A percentile compares a stretch with the other conserved stretches of the same genome.
Conservation (phyloP, 2,888 invertebrate genomes). For the Drosophila paranaensis region DNA sequence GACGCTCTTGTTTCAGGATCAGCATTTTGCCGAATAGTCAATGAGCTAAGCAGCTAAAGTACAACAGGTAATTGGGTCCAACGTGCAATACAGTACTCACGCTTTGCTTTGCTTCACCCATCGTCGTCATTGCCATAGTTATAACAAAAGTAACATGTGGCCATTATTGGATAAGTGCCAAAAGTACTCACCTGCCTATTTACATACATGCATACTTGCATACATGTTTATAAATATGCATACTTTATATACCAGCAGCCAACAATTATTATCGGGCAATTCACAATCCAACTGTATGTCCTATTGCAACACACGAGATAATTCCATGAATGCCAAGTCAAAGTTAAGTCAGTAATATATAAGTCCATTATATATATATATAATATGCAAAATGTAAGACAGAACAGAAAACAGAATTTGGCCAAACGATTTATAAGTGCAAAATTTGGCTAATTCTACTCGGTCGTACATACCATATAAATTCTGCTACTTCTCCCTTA, state of each 20-base stretch:
- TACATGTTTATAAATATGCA: not conserved
- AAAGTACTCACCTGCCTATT: slow-evolving; percentile 40
- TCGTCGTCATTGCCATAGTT: slow-evolving; percentile 45
- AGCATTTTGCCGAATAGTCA: not conserved
- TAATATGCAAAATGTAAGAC: not conserved
- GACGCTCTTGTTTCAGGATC: not conserved
- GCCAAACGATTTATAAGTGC: not conserved
- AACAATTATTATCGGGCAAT: not conserved
- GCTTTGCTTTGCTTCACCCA: not conserved
- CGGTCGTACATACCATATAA: not conserved
- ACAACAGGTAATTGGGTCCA: slow-evolving; percentile 24
- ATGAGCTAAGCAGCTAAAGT: not conserved
- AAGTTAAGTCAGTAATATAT: not conserved
- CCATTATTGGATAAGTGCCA: slow-evolving; percentile 66
- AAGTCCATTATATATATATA: not conserved
- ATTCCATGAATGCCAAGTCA: not conserved
- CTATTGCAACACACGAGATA: not conserved
- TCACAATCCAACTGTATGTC: not conserved
- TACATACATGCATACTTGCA: slow-evolving; percentile 2
- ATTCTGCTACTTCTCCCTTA: too few relatives aligned
- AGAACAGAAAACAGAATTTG: not conserved
- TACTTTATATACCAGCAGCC: not conserved
- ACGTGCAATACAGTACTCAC: slow-evolving; percentile 48
- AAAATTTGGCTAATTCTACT: not conserved
- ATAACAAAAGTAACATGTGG: slow-evolving; percentile 48